Conservation (phyloP, 92 coral and sea anemone species). For the Nematostella vectensis region DNA sequence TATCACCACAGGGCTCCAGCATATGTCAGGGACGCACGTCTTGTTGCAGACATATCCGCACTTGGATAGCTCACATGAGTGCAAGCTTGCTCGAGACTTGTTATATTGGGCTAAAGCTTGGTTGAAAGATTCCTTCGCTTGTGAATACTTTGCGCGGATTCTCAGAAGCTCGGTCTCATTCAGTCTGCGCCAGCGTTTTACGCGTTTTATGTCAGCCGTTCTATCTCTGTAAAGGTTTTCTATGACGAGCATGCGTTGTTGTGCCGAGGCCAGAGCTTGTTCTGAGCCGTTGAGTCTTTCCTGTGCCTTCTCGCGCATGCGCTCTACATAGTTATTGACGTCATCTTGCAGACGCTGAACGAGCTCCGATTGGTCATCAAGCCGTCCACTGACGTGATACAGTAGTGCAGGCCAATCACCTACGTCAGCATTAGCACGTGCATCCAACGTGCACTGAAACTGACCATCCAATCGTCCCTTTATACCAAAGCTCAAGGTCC, state of each 20-base stretch:
- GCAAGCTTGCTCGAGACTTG: not conserved
- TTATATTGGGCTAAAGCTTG: slow-evolving; percentile 7
- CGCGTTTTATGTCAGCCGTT: not conserved
- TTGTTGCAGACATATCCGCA: slow-evolving; percentile 18
- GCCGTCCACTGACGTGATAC: slow-evolving; percentile 21
- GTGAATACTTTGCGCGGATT: not conserved
- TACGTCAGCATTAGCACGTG: slow-evolving; percentile 21
- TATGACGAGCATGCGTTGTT: not conserved
- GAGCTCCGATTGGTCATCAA: slow-evolving; percentile 18
- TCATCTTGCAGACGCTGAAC: slow-evolving; percentile 12
- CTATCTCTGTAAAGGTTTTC: not conserved
- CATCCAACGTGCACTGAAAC: slow-evolving; percentile 18
- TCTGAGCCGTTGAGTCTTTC: slow-evolving; percentile 19
- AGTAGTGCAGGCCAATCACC: slow-evolving; percentile 29
- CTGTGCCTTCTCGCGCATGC: slow-evolving; percentile 10
- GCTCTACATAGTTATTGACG: slow-evolving; percentile 17
- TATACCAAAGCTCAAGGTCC: not conserved
- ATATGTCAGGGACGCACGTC: slow-evolving; percentile 16
- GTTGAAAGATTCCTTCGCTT: not conserved
- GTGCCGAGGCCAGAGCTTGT: slow-evolving; percentile 9
- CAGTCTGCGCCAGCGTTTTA: not conserved
- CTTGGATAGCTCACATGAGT: slow-evolving; percentile 4
- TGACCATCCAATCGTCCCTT: slow-evolving; percentile 7
- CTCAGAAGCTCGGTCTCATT: not conserved
- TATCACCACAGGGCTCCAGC: slow-evolving; percentile 12